These are phyloP conservation scores for Pelobates cultripes DNA, from an alignment of 2,797 vertebrate genomes.

Conservation along the genomic window DNA sequence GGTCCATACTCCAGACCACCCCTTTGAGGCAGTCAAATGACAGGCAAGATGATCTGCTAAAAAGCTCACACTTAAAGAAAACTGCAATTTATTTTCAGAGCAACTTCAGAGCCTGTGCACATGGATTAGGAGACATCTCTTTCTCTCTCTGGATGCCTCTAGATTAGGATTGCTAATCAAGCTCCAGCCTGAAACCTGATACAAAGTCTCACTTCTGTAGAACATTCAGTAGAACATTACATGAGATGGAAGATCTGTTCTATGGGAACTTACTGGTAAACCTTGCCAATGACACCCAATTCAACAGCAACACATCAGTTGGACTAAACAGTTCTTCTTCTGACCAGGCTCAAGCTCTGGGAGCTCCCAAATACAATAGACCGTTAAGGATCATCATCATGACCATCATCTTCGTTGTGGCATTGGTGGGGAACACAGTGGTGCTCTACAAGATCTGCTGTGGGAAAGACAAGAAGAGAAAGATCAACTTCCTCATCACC, in stretches of 20 bases:
- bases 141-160: background rate
- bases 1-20: conserved; percentile 33
- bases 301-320: background rate
- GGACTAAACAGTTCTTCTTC: conserved; percentile 9
- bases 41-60: background rate
- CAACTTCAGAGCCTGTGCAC: background rate
- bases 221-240: background rate
- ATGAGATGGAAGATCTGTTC: conserved; percentile 48
- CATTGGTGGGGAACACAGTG: conserved; percentile 55
- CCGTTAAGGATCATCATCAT: conserved; percentile 30
- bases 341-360: background rate
- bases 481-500: conserved; percentile 68
- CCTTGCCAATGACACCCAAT: conserved; percentile 23
- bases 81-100: conserved; percentile 10
- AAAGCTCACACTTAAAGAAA: background rate
- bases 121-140: background rate
- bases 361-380: conserved; percentile 40
- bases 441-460: conserved; percentile 58
- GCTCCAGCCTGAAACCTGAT: too few relatives aligned
- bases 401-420: conserved; percentile 49
- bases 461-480: conserved; percentile 57
- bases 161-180: background rate
- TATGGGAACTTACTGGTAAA: background rate
- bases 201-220: background rate
- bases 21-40: conserved; percentile 26